Percentiles rank a stretch among this genome's conserved stretches.
These are phyloP conservation scores for Strix aluco DNA, from an alignment of 2,113 vertebrate species.

Conservation along the genomic window DNA sequence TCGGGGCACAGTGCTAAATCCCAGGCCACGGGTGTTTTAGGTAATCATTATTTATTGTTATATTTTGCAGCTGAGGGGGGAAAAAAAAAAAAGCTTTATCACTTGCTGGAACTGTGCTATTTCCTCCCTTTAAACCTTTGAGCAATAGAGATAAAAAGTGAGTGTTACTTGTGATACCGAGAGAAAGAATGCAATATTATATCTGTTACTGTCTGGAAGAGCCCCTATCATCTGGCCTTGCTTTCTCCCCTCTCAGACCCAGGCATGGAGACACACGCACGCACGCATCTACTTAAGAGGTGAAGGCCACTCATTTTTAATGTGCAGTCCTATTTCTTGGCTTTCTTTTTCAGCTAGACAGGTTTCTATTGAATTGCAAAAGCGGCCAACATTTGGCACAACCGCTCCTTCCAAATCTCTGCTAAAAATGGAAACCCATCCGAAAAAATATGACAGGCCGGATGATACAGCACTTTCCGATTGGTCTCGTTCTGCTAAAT, in stretches of 20 bases:
- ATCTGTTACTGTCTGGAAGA: slow-evolving; percentile 18
- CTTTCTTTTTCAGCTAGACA: background rate
- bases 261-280: background rate
- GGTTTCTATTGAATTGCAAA: background rate
- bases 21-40: background rate
- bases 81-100: slow-evolving; percentile 46
- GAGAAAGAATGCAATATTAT: slow-evolving; percentile 53
- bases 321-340: rapidly evolving
- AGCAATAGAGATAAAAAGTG: slow-evolving; percentile 73
- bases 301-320: background rate
- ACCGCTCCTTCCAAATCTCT: background rate
- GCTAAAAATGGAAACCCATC: background rate
- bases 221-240: background rate
- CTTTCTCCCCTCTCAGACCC: background rate
- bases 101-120: slow-evolving; percentile 61
- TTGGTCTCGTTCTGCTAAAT: background rate
- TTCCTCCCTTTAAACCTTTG: slow-evolving; percentile 77
- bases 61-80: background rate
- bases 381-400: background rate
- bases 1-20: background rate
- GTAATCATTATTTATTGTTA: slow-evolving; percentile 31
- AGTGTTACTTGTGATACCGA: slow-evolving; percentile 65
- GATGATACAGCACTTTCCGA: background rate
- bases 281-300: background rate
- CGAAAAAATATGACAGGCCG: background rate